Conservation (phyloP, 2,113 vertebrate genomes). For the Bufo bufo region DNA sequence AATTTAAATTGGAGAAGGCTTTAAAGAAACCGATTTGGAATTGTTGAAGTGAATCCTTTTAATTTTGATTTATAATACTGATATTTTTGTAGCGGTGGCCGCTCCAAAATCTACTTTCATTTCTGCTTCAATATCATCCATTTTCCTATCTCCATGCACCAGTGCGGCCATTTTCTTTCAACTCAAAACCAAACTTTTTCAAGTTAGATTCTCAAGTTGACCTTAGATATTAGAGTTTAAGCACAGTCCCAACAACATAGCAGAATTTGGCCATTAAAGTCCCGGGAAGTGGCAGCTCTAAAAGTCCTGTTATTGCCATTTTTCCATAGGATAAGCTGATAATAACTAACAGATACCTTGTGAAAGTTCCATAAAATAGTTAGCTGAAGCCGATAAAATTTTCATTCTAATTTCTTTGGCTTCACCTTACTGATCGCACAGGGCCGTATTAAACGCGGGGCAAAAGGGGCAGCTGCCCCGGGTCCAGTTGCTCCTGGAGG, state of each 20-base stretch:
- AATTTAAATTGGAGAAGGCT: constrained; percentile 50
- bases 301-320: too few relatives aligned
- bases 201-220: neutral
- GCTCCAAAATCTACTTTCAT: constrained; percentile 6
- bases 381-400: too few relatives aligned
- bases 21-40: constrained; percentile 31
- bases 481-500: too few relatives aligned
- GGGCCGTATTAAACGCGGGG: too few relatives aligned
- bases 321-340: too few relatives aligned
- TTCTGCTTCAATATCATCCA: constrained; percentile 3
- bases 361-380: too few relatives aligned
- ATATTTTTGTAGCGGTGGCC: neutral
- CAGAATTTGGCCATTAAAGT: neutral
- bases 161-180: neutral
- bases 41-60: constrained; percentile 33
- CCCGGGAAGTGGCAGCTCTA: neutral
- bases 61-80: constrained; percentile 35
- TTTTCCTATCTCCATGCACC: neutral
- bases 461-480: too few relatives aligned
- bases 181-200: neutral
- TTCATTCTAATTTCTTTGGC: too few relatives aligned
- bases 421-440: too few relatives aligned
- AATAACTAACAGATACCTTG: too few relatives aligned
- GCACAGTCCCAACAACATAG: neutral
- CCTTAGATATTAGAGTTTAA: neutral